phyloP scores from a whole-genome alignment of 2,113 vertebrate species.

The Pedionomus torquatus region DNA sequence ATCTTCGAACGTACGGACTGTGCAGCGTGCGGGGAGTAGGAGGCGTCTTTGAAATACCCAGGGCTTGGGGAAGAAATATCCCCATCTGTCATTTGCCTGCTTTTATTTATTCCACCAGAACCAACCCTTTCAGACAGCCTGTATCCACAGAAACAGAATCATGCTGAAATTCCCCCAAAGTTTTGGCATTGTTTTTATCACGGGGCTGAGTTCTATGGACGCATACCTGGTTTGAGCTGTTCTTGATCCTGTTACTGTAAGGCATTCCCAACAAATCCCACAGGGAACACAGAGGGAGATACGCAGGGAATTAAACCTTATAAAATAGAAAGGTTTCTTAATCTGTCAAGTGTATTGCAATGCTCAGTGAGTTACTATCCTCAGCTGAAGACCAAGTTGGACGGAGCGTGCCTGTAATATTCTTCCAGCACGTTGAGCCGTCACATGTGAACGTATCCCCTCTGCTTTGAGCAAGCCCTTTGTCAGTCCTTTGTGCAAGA shows the following conservation, averaged over 20 bases:
- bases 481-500: background rate
- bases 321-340: conserved; percentile 31
- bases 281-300: background rate
- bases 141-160: background rate
- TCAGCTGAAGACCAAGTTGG: background rate
- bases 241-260: background rate
- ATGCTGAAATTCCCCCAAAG: background rate
- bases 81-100: background rate
- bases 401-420: background rate
- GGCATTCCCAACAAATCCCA: background rate
- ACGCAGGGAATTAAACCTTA: background rate
- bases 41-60: background rate
- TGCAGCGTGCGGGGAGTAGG: background rate
- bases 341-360: conserved; percentile 7
- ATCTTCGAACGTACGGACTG: background rate
- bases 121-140: background rate
- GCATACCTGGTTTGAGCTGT: background rate
- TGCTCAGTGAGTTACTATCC: conserved; percentile 12
- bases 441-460: background rate
- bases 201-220: background rate
- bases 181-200: background rate
- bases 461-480: background rate
- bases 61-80: background rate
- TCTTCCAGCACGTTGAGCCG: background rate
- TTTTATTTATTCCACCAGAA: background rate